phyloP scores from a whole-genome alignment of 2,113 vertebrate genomes.

The Dolichallabes microphthalmus region DNA sequence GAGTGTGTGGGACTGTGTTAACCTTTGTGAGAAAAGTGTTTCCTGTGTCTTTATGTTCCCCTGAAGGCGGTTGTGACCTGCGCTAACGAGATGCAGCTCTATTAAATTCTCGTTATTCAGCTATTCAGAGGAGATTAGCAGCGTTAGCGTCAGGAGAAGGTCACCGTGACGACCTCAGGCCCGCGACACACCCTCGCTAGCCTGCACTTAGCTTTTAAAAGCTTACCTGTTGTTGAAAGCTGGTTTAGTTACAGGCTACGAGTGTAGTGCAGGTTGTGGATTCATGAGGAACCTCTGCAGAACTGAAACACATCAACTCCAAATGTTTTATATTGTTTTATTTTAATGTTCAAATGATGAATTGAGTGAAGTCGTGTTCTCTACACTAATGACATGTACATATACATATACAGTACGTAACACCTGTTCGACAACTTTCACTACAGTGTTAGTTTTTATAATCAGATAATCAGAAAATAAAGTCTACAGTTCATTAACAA shows the following conservation, averaged over 20 bases:
- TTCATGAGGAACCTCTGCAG: not conserved
- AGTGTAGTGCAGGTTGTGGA: not conserved
- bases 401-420: no score
- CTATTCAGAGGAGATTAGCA: not conserved
- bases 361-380: not conserved
- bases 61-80: not conserved
- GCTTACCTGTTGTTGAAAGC: not conserved
- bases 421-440: not conserved
- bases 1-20: not conserved
- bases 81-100: not conserved
- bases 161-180: not conserved
- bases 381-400: not conserved
- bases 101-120: not conserved
- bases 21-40: not conserved
- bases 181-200: not conserved
- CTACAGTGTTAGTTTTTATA: not conserved
- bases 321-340: not conserved
- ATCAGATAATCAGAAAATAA: not conserved
- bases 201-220: not conserved
- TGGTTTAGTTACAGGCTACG: not conserved
- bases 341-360: no score
- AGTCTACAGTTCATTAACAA: not conserved
- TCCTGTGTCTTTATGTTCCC: not conserved
- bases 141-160: not conserved
- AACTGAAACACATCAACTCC: not conserved